Base-by-base conservation (phyloP, 2,888 invertebrate genomes). In the Hoplodrina ambigua region DNA sequence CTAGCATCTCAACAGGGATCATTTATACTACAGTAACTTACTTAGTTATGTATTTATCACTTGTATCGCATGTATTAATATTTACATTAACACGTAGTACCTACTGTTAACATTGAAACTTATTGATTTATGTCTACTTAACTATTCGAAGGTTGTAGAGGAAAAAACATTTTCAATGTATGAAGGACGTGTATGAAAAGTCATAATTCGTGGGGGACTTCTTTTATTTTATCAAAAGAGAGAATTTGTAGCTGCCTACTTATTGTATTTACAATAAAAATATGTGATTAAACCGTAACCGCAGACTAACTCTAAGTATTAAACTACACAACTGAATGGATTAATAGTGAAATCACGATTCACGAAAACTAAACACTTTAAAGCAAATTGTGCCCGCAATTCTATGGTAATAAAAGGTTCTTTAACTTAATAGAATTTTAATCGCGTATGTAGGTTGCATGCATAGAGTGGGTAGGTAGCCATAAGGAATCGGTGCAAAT, bases 311-410 rank as follows among this genome's bases (percentile, higher is more conserved):
- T 30, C 41, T 52, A 75, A 59, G 19, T 52, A 55, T 62, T 58
- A 46, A 50, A 58, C 30, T 63, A 15, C 55, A 50, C n/a, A 55
- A 66, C 46, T 19, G 46, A 66, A 56, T 72, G 19, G 19, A 50
- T 78, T 68, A 68, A 56, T 77, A 62, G 50, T 19, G 49, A 46
- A 77, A 54, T 78, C 63, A 69, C 76, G 74, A 74, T 37, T 56
- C 56, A 69, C 44, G 44, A 52, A 33, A 55, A 55, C 58, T 46
- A 56, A 62, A 70, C n/a, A 52, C 6, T 76, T 70, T 60, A 10
- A 25, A 33, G 37, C 50, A 63, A 69, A 75, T 63, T 70, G 44
- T 75, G 58, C 30, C 50, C 44, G 63, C 60, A 76, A 64, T 63
- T 44, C n/a, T 53, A 52, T 49, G 57, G 53, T 30, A 54, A 54